Base-by-base conservation (phyloP, 2,113 vertebrate species). In the Glaucomys volans region DNA sequence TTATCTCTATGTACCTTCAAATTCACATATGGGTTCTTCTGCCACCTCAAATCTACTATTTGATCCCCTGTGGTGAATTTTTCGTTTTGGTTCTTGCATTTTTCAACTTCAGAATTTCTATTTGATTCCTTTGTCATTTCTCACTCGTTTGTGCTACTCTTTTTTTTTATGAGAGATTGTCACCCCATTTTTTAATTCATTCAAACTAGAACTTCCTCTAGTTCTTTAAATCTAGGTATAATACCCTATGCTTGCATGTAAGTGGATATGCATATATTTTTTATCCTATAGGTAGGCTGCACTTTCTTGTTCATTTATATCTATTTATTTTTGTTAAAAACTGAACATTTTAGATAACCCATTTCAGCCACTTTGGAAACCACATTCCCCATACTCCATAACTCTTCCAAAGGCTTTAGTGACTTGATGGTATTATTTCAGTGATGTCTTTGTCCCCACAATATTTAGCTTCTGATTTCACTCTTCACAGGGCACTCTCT, bases 321-420 rank as follows among this genome's bases (percentile, higher is more conserved):
- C 54, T 57, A 32, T 24, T 12, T 50, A 22, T 87, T 74, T 50
- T 72, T 81, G 17, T 77, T 82, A 24, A 86, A 76, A 86, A 64
- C 0, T 71, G 14, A 17, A 28, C 5, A 44, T 37, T 64, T 90
- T 64, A 3, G 1, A 50, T 81, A 62, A 57, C 0, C n/a, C 1
- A 79, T n/a, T 81, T 2, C 59, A 72, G 28, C 14, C n/a, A 47
- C 10, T 24, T 3, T 77, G 13, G 6, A 75, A 59, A 59, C 20
- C 8, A 62, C 52, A 28, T 5, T 2, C 1, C 32, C 6, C 11
- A 12, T 10, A 10, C 24, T 22, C 14, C 24, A 3, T 12, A 20
- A 6, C 3, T 5, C 2, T 24, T 4, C 13, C 17, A 24, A 20
- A n/a, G 17, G 28, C 5, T 47, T 47, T 40, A 54, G 40, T 47